Evolutionary conservation across 2,888 invertebrate species (phyloP), one percentile per base, ranked within the genome.

Genomic region (Dicyrtomina minuta): DNA sequence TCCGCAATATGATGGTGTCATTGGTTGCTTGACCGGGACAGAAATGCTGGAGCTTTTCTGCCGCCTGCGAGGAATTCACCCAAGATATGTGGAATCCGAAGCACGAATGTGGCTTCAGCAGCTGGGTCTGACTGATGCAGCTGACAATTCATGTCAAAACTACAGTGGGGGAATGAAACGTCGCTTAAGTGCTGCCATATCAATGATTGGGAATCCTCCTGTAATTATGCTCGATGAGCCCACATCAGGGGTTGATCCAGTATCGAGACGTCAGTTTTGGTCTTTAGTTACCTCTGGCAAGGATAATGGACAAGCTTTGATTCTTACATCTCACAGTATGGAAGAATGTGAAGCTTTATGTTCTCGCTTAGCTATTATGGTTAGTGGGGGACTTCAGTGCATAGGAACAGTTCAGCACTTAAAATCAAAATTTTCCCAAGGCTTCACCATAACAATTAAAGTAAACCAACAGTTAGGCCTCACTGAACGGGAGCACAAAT

Each of bases 101-200:
- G 78, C 79, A 0, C 49, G 74, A 22, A 72, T 74, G 43, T 75
- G 78, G 73, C 80, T 83, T 15, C 46, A 73, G 22, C 69, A 72
- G 33, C 49, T 77, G 39, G 78, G 78, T 76, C 51, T 75, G 15
- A 20, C 49, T 2, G 46, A 55, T 10, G 49, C 58, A 51, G 75
- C 66, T 1, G 70, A 74, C 43, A 68, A 59, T 2, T 68, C 67
- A 39, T 73, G 73, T 0, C 81, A 82, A 27, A 85, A 86, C 62
- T 83, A 96, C 72, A 96, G 95, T 0, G 95, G 96, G 15, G 96
- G 96, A 12, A 95, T 95, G 88, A 92, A 93, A 82, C 86, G 96
- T 65, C 90, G 94, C 75, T 82, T 96, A 56, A 93, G 91, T 61
- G 86, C 95, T 27, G 93, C 90, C 44, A 92, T 94, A 81, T 92